Base-by-base conservation (phyloP, 2,888 invertebrate genomes). In the Leucania comma region DNA sequence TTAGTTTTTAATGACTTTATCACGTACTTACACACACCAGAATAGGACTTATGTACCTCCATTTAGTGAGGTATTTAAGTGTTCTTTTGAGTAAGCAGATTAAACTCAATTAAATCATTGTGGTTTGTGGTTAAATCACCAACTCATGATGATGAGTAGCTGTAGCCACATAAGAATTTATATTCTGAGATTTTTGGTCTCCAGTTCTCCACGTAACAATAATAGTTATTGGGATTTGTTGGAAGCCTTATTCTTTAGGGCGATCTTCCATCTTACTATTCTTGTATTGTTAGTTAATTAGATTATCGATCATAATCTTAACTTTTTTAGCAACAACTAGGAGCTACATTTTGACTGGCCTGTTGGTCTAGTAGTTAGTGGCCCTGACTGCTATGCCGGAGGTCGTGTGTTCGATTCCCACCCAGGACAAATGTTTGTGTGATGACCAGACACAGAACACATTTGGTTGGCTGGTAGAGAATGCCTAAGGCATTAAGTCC, bases 101-200 rank as follows among this genome's bases (percentile, higher is more conserved):
- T 26, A 51, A n/a, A 61, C 38, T 14, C n/a, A 61, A 72, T 72
- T 72, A 57, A 51, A 57, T 42, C 60, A n/a, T 78, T 61, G 42
- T 57, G n/a, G 62, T 74, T 48, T 70, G 48, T 50, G 38, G 56
- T 24, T 56, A 20, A 10, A 50, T 59, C 14, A 51, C 5, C 10
- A 46, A 51, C 72, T 78, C 74, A 72, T 56, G 20, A 14, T 46
- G 59, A 42, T 56, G 50, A 60, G 48, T 56, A 10, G 48, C 42
- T 14, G 48, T 56, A 10, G 48, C 42, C 20, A 60, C 26, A 35
- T 50, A 70, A 56, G 54, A 42, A 59, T 26, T 50, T 35, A 6
- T 22, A 26, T 32, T 60, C 50, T 20, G 14, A 56, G 5, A 6
- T 42, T 50, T 38, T 54, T 38, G 17, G 12, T 29, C 3, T 29